Evolutionary conservation across 2,797 vertebrate species (phyloP).

Genomic region (Columba guinea): DNA sequence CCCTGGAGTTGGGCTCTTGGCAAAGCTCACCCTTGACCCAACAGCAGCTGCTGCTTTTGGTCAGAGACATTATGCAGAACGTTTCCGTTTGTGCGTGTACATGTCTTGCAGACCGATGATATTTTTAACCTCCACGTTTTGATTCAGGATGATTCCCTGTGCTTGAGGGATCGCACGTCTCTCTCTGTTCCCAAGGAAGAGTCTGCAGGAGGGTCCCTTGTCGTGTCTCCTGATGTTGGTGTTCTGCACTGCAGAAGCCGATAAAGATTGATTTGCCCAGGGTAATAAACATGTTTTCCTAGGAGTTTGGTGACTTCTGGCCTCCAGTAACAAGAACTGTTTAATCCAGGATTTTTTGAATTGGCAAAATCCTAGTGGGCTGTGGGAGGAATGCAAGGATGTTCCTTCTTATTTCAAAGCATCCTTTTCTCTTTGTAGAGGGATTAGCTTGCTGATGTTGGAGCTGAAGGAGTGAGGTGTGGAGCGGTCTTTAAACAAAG

Average conservation of each 20-base stretch:
- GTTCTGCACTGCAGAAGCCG: neutral
- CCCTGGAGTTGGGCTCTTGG: neutral
- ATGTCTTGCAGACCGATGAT: neutral
- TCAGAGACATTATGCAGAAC: rapidly evolving
- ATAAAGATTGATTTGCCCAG: neutral
- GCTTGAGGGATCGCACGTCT: neutral
- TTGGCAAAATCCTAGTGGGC: neutral
- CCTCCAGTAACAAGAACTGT: neutral
- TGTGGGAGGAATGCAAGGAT: neutral
- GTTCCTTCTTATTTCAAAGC: rapidly evolving
- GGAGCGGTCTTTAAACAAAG: neutral
- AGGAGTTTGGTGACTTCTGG: neutral
- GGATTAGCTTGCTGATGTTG: neutral
- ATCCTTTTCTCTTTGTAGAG: neutral
- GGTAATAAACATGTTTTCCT: neutral
- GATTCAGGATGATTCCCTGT: neutral
- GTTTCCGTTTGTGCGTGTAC: neutral
- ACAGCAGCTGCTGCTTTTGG: neutral
- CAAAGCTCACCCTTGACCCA: neutral
- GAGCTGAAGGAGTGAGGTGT: neutral
- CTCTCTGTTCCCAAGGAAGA: neutral
- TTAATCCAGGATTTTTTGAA: neutral
- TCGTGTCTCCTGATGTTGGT: neutral
- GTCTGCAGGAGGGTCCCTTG: neutral
- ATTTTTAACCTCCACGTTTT: neutral